Evolutionary conservation across 1,140 invertebrate genomes (phyloP).

Genomic region (Oedothorax gibbosus): DNA sequence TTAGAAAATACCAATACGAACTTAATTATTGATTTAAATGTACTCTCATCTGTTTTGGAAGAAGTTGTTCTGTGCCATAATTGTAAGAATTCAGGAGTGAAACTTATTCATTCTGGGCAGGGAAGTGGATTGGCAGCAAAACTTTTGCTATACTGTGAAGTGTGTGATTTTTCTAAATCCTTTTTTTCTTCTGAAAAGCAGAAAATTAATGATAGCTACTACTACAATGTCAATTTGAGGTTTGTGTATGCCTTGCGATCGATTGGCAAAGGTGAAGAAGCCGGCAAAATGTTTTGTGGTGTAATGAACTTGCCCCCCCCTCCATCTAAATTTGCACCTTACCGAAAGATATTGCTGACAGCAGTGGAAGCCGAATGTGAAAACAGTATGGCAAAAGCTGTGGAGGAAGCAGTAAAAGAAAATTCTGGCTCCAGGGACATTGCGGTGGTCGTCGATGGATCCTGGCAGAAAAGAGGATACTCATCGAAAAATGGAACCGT

Average conservation of each 20-base stretch:
- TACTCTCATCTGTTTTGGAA: no score
- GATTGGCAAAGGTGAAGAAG: background rate
- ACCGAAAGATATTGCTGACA: background rate
- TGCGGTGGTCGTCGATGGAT: background rate
- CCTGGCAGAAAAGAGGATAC: slow-evolving; percentile 2
- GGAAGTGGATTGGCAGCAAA: no score
- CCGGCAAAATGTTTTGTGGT: slow-evolving; percentile 1
- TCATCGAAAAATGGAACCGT: background rate
- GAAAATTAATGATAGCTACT: no score
- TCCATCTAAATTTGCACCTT: background rate
- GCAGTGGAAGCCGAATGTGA: background rate
- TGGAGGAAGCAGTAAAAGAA: background rate
- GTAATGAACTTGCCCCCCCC: background rate
- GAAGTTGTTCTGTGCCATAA: no score
- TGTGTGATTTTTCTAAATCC: no score
- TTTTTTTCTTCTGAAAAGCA: no score
- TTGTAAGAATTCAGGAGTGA: no score
- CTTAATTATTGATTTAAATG: no score
- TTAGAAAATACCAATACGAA: no score
- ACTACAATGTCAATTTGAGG: background rate
- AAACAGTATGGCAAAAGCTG: background rate
- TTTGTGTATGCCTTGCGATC: slow-evolving; percentile 5
- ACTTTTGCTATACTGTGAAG: no score
- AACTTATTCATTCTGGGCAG: no score
- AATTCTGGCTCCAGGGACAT: background rate